Base-by-base conservation (phyloP, 1,140 invertebrate genomes). In the Palaemon carinicauda region DNA sequence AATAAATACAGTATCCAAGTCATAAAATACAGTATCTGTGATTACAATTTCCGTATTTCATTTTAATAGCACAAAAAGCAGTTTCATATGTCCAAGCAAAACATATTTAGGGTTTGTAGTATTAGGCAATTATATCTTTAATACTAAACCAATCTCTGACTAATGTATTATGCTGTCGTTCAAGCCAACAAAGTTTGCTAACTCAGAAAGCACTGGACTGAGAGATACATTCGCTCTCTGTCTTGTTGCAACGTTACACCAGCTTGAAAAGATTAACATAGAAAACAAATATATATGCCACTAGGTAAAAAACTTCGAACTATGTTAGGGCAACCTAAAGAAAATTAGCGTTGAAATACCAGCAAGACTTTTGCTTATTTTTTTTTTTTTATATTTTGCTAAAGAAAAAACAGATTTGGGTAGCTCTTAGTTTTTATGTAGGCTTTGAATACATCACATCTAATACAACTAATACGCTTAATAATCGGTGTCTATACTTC, bases 391-490 rank as follows among this genome's bases (percentile, higher is more conserved):
- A n/a, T n/a, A n/a, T n/a, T n/a, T 19, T 27, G 69, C 29, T 33
- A 19, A 69, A 41, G 74, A 77, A 41, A 41, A 24, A 79, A 79
- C 77, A 24, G 41, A 29, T 53, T 53, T 79, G 53, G 27, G 29
- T 52, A 50, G 77, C 52, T 21, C 29, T 53, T 79, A 41, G n/a
- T 41, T 41, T 73, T 73, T 73, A 73, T 69, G 65, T 79, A 79
- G 41, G 53, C 77, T 71, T 53, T 82, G 27, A 74, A 73, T 86
- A 86, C 78, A 80, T 50, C 60, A 86, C 84, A 86, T 73, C 29
- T 86, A 86, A 73, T 53, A 79, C 77, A 86, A 80, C 52, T 80
- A 86, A 86, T 80, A 80, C 77, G 53, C 41, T 33, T 29, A 80
- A 78, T 86, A 31, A 74, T 33, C 65, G 53, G 77, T 83, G 82